Evolutionary conservation across 2,888 invertebrate species (phyloP).

Genomic region (Laothoe populi): DNA sequence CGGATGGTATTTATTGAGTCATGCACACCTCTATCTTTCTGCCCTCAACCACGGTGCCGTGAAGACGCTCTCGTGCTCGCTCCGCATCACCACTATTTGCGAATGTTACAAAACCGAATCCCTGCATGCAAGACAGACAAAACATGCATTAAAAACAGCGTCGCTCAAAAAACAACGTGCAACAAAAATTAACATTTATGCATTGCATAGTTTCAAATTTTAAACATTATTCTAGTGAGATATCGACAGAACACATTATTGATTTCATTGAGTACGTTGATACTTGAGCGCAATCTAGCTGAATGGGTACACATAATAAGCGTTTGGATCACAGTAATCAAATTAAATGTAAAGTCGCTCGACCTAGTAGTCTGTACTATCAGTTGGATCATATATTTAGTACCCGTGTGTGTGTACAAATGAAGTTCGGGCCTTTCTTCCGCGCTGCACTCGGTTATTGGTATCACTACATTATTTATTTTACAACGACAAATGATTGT

Average conservation of each 20-base stretch:
- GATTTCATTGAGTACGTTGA: conserved; percentile 77
- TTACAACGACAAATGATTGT: conserved; percentile 62
- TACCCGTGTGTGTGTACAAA: conserved; percentile 57
- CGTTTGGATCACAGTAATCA: conserved; percentile 78
- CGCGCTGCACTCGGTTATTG: conserved; percentile 62
- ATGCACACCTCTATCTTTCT: conserved; percentile 99
- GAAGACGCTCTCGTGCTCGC: conserved; percentile 99
- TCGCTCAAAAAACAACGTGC: conserved; percentile 91
- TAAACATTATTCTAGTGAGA: conserved; percentile 78
- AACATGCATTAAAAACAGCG: conserved; percentile 96
- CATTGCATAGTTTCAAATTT: conserved; percentile 83
- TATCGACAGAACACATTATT: conserved; percentile 72
- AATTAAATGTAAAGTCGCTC: conserved; percentile 69
- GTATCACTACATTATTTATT: conserved; percentile 63
- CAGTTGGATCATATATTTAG: conserved; percentile 63
- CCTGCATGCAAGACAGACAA: conserved; percentile 99
- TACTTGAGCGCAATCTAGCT: conserved; percentile 84
- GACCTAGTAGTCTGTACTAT: conserved; percentile 77
- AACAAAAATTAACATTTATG: conserved; percentile 89
- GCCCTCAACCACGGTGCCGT: conserved; percentile 99
- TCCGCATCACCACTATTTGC: conserved; percentile 99
- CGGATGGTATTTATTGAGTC: conserved; percentile 88
- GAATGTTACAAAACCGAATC: conserved; percentile 99
- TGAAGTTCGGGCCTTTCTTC: conserved; percentile 58
- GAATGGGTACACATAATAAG: conserved; percentile 84